These are phyloP conservation scores for Mythimna impura DNA, from an alignment of 2,888 invertebrate species.

Conservation along the genomic window DNA sequence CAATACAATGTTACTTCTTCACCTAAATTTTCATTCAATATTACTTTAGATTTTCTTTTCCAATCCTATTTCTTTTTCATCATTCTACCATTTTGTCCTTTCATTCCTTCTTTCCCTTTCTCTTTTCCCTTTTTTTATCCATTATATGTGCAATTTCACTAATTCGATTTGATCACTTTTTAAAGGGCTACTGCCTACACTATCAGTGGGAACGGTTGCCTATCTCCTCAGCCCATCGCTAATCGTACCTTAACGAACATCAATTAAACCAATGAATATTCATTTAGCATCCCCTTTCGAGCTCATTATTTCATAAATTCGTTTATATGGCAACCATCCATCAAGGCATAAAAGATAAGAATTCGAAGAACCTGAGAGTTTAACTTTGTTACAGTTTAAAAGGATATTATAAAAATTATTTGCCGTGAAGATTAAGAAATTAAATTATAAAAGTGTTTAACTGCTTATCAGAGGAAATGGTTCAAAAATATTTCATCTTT, in stretches of 20 bases:
- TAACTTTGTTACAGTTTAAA: conserved; percentile 30
- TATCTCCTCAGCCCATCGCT: conserved; percentile 59
- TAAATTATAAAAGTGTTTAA: not conserved
- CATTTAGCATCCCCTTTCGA: conserved; percentile 69
- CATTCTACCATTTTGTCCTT: not conserved
- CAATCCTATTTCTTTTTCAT: not conserved
- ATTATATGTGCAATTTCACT: not conserved
- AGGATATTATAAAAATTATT: conserved; percentile 42
- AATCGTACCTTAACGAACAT: conserved; percentile 70
- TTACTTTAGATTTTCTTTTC: not conserved
- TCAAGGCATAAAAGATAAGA: conserved; percentile 65
- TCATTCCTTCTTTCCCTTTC: no score
- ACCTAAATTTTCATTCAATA: not conserved
- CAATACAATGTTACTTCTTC: not conserved
- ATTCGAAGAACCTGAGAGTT: conserved; percentile 10
- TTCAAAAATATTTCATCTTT: not conserved
- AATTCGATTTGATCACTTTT: not conserved
- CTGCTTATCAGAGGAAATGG: conserved; percentile 1
- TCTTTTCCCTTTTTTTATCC: not conserved
- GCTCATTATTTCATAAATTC: conserved; percentile 78
- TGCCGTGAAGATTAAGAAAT: conserved; percentile 42
- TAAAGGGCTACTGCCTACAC: conserved; percentile 6
- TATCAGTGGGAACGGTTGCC: conserved; percentile 43
- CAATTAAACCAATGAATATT: conserved; percentile 80
- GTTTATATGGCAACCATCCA: conserved; percentile 70